A percentile compares a stretch with the other conserved stretches of the same genome.
These are phyloP conservation scores for Nomada hirtipes DNA, from an alignment of 2,888 invertebrate genomes.

Conservation along the genomic window DNA sequence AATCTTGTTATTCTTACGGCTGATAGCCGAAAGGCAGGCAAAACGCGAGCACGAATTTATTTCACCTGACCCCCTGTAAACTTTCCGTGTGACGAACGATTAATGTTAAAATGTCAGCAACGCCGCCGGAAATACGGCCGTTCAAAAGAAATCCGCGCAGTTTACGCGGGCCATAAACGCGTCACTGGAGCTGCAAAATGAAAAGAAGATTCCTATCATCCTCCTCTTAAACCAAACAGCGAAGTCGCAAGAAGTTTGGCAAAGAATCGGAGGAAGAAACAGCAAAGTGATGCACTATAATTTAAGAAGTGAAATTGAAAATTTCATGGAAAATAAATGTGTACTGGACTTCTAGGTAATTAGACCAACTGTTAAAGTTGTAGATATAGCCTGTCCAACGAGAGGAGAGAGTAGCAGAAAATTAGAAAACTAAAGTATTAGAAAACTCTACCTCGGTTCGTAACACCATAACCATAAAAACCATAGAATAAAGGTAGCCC, in stretches of 20 bases:
- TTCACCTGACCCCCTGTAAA: conserved; percentile 5
- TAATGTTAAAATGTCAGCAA: conserved; percentile 22
- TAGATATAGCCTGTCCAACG: no score
- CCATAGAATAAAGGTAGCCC: no score
- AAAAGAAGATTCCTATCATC: background rate
- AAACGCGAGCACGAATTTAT: conserved; percentile 19
- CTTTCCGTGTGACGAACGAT: conserved; percentile 22
- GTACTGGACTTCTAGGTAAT: no score
- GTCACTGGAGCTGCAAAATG: background rate
- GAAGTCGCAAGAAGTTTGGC: background rate
- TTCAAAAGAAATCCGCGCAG: conserved; percentile 2
- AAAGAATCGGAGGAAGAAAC: background rate
- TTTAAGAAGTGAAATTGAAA: no score
- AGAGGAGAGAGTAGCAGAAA: no score
- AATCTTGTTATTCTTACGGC: background rate
- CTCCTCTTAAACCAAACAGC: background rate
- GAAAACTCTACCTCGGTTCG: no score
- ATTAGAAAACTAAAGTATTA: no score
- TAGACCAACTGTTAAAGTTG: no score
- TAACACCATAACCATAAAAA: no score
- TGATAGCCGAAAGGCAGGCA: background rate
- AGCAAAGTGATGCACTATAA: no score
- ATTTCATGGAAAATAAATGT: no score
- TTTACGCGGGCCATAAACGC: conserved; percentile 28
- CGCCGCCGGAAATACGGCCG: background rate